phyloP scores from a whole-genome alignment of 2,113 vertebrate genomes.

The Hypanus sabinus region DNA sequence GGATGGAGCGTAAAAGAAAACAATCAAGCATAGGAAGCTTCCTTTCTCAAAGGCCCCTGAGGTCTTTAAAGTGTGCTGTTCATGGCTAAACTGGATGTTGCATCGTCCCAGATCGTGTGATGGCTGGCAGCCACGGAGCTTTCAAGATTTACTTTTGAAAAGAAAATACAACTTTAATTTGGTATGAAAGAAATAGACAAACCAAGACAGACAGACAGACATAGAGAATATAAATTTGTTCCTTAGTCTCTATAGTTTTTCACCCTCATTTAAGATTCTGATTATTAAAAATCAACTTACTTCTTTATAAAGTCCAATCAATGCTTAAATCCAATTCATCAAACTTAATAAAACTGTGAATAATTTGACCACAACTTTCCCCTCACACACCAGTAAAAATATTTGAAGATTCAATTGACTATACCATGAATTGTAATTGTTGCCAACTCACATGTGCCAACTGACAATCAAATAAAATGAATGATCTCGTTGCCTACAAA shows the following conservation, averaged over 20 bases:
- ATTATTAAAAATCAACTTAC: not conserved
- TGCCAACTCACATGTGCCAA: not conserved
- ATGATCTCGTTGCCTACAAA: not conserved
- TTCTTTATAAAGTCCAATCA: not conserved
- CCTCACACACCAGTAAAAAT: not conserved
- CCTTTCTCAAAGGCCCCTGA: not conserved
- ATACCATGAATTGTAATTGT: not conserved
- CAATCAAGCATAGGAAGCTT: not conserved
- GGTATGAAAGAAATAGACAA: not conserved
- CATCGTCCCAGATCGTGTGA: not conserved
- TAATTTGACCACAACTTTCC: not conserved
- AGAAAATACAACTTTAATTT: not conserved
- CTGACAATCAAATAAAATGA: slow-evolving; percentile 1
- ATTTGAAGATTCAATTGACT: not conserved
- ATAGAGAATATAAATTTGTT: not conserved
- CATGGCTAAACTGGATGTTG: not conserved
- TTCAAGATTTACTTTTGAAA: not conserved
- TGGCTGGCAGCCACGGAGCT: not conserved
- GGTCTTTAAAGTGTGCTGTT: not conserved
- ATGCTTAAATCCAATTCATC: not conserved
- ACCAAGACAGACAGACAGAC: not conserved
- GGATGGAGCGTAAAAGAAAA: slow-evolving; percentile 14
- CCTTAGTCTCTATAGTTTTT: not conserved
- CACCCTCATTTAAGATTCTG: not conserved
- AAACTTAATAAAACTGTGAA: not conserved